Evolutionary conservation across 2,797 vertebrate genomes (phyloP).

Genomic region (Pseudochirops corinnae): DNA sequence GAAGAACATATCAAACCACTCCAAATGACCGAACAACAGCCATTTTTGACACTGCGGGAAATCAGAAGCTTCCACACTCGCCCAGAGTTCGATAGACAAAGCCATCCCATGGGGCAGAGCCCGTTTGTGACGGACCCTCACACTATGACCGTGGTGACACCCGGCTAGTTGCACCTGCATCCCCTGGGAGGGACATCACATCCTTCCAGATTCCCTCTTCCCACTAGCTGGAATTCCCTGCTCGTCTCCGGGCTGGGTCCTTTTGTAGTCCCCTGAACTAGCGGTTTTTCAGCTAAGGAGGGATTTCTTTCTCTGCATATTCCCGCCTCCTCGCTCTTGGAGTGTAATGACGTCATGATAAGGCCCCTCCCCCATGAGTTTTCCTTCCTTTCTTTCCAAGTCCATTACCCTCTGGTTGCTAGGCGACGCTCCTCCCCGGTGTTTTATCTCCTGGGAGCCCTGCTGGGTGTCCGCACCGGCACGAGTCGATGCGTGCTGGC

Average conservation of each 20-base stretch:
- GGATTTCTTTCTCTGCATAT: background rate
- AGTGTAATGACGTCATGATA: background rate
- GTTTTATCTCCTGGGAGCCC: background rate
- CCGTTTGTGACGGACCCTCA: too few relatives aligned
- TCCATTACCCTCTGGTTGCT: background rate
- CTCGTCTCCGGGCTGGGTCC: background rate
- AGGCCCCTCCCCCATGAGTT: background rate
- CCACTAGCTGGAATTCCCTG: background rate
- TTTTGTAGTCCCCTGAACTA: background rate
- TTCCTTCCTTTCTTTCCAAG: too few relatives aligned
- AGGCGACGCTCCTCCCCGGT: background rate
- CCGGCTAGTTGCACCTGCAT: background rate
- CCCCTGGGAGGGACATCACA: background rate
- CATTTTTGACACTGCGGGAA: too few relatives aligned
- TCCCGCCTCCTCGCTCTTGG: background rate
- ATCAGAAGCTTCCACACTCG: rapidly evolving
- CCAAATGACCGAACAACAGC: too few relatives aligned
- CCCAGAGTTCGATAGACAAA: too few relatives aligned
- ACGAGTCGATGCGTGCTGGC: too few relatives aligned
- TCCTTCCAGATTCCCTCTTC: background rate
- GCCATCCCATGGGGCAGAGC: too few relatives aligned
- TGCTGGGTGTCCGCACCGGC: rapidly evolving
- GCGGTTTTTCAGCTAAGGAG: too few relatives aligned
- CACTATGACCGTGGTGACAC: background rate
- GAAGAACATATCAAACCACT: too few relatives aligned